Conservation (phyloP, 2,888 invertebrate genomes). For the Nineta flava region DNA sequence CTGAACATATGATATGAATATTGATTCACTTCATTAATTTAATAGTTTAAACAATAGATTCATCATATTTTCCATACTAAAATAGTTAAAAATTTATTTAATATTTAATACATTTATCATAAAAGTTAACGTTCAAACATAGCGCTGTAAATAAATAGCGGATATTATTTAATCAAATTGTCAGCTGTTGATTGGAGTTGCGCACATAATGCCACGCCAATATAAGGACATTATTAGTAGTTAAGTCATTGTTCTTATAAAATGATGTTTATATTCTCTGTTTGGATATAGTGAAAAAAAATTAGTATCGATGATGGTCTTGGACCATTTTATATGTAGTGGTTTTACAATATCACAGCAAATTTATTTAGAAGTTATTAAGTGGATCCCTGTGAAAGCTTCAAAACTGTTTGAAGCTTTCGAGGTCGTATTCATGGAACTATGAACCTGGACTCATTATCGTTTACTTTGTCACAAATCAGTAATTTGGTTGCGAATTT, state of each 20-base stretch:
- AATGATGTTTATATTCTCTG: conserved; percentile 1
- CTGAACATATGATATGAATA: no score
- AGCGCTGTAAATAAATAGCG: not conserved
- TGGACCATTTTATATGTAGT: conserved; percentile 28
- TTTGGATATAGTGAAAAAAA: conserved; percentile 6
- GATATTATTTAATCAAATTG: not conserved
- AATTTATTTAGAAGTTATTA: conserved; percentile 27
- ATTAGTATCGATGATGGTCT: conserved; percentile 30
- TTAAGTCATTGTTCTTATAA: not conserved
- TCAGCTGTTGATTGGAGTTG: conserved; percentile 5
- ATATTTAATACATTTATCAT: no score
- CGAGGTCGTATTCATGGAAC: conserved; percentile 72
- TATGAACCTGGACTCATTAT: conserved; percentile 98
- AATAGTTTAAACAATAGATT: no score
- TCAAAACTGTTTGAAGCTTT: conserved; percentile 91
- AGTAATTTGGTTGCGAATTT: conserved; percentile 91
- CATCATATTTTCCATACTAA: no score
- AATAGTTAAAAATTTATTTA: no score
- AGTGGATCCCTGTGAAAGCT: conserved; percentile 74
- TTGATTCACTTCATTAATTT: no score
- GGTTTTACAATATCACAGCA: conserved; percentile 25
- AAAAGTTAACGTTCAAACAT: not conserved
- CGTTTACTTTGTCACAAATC: conserved; percentile 97
- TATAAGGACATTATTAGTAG: not conserved
- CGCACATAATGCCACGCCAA: conserved; percentile 3